Percentiles rank a stretch among this genome's conserved stretches.
Conservation (phyloP, 2,797 vertebrate genomes). For the Chelonia mydas region DNA sequence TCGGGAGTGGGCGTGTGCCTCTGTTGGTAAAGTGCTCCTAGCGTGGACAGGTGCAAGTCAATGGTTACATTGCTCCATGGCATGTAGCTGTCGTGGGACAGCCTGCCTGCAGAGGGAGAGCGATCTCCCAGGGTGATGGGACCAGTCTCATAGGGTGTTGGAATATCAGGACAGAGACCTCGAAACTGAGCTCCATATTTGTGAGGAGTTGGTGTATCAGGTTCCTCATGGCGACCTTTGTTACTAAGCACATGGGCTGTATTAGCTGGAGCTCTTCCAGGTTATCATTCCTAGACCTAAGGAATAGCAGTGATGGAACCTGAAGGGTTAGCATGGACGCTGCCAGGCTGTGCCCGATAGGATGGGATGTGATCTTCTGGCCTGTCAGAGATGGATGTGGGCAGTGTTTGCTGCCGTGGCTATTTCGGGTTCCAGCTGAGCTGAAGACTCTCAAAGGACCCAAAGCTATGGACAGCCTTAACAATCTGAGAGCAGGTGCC, state of each 20-base stretch:
- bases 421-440: background rate
- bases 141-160: background rate
- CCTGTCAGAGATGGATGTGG: background rate
- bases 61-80: background rate
- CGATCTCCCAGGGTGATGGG: background rate
- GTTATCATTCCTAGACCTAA: background rate
- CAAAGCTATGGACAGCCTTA: background rate
- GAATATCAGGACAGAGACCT: background rate
- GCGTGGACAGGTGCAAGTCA: too few relatives aligned
- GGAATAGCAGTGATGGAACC: background rate
- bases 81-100: background rate
- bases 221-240: background rate
- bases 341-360: background rate
- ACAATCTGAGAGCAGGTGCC: background rate
- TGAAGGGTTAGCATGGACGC: background rate
- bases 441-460: background rate
- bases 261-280: background rate
- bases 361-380: background rate
- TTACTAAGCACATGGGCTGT: background rate
- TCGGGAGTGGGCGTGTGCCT: too few relatives aligned
- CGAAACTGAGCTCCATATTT: background rate
- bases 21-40: too few relatives aligned
- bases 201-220: background rate
- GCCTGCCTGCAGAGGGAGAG: background rate
- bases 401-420: background rate